These are phyloP conservation scores for Gnathonemus echidnorhynchus DNA, from an alignment of 2,113 vertebrate species.

Conservation along the genomic window DNA sequence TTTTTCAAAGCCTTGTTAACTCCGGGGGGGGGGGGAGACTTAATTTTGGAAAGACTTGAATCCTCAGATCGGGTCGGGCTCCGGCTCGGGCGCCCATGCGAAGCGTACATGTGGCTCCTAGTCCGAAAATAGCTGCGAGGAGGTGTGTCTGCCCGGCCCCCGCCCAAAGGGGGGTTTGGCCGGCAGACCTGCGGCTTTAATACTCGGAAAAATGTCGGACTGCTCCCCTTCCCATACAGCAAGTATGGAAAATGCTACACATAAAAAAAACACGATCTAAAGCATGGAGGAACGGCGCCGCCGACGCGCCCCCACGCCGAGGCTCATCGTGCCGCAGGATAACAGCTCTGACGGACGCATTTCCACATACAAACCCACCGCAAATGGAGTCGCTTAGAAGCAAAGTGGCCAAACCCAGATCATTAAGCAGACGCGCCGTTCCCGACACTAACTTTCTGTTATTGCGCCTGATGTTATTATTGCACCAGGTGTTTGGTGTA, in stretches of 20 bases:
- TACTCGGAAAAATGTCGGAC: neutral
- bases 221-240: neutral
- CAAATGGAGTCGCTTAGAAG: neutral
- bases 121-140: conserved; percentile 18
- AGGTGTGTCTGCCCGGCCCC: neutral
- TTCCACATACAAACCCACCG: neutral
- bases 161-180: neutral
- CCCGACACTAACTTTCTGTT: neutral
- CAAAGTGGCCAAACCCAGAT: neutral
- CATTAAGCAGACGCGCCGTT: neutral
- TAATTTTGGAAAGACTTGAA: neutral
- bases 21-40: neutral
- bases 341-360: neutral
- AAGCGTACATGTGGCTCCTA: conserved; percentile 5
- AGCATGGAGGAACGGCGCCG: neutral
- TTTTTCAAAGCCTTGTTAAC: neutral
- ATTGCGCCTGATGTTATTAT: neutral
- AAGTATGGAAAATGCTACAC: neutral
- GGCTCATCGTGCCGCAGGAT: neutral
- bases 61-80: neutral
- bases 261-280: neutral
- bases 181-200: neutral
- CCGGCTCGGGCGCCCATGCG: neutral
- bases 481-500: neutral
- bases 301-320: neutral